Evolutionary conservation across 2,888 invertebrate genomes (phyloP).

Genomic region (Horisme vitalbata): DNA sequence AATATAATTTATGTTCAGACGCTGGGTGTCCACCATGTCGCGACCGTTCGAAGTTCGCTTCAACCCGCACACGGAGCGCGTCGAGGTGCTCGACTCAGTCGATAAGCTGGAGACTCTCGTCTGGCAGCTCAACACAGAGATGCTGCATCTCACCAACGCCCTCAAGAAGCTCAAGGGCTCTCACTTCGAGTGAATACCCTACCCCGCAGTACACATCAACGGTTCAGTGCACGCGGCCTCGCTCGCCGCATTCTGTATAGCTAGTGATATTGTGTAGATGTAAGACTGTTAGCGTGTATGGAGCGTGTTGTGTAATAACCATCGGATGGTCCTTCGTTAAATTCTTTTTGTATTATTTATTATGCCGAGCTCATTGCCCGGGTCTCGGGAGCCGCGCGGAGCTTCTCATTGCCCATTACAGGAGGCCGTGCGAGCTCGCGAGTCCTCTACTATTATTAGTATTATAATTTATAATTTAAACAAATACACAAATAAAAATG

Average conservation of each 20-base stretch:
- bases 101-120: slow-evolving; percentile 93
- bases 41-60: slow-evolving; percentile 98
- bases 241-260: slow-evolving; percentile 71
- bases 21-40: slow-evolving; percentile 97
- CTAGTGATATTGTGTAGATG: slow-evolving; percentile 77
- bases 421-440: slow-evolving; percentile 63
- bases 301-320: slow-evolving; percentile 71
- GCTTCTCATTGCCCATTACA: slow-evolving; percentile 78
- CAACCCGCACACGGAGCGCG: slow-evolving; percentile 98
- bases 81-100: slow-evolving; percentile 97
- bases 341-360: slow-evolving; percentile 79
- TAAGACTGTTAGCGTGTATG: slow-evolving; percentile 74
- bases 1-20: slow-evolving; percentile 81
- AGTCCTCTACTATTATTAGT: slow-evolving; percentile 73
- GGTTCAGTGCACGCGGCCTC: slow-evolving; percentile 71
- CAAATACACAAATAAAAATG: slow-evolving; percentile 72
- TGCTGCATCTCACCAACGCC: slow-evolving; percentile 93
- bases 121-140: slow-evolving; percentile 93
- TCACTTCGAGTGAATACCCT: slow-evolving; percentile 77
- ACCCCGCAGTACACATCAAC: slow-evolving; percentile 51
- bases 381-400: slow-evolving; percentile 62
- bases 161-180: slow-evolving; percentile 91
- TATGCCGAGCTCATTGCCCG: slow-evolving; percentile 80
- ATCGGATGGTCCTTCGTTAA: slow-evolving; percentile 74
- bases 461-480: slow-evolving; percentile 80